Percentiles rank a stretch among this genome's conserved stretches.
These are phyloP conservation scores for Empis stercorea DNA, from an alignment of 2,888 invertebrate genomes.

Conservation along the genomic window DNA sequence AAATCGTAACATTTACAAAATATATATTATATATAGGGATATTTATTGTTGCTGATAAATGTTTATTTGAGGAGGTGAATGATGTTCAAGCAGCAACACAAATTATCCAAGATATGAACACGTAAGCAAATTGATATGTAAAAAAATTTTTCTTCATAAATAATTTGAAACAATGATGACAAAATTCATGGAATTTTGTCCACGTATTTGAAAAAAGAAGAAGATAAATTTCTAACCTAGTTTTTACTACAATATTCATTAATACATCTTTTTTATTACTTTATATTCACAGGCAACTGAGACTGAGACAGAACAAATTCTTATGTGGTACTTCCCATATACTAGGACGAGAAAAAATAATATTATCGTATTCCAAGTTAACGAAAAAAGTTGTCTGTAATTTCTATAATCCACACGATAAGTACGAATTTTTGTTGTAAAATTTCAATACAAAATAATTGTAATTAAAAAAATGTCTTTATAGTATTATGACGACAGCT, in stretches of 20 bases:
- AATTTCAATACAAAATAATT: background rate
- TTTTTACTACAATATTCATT: too few species aligned
- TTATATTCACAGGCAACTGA: too few species aligned
- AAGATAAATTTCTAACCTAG: too few species aligned
- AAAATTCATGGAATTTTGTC: too few species aligned
- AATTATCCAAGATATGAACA: conserved; percentile 10
- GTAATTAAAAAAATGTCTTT: conserved; percentile 14
- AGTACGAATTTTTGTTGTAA: background rate
- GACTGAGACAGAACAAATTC: background rate
- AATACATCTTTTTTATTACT: too few species aligned
- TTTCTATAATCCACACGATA: conserved; percentile 15
- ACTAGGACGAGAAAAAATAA: conserved; percentile 21
- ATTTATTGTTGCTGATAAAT: conserved; percentile 55
- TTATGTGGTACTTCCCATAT: background rate
- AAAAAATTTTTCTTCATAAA: too few species aligned
- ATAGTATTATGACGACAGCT: conserved; percentile 46
- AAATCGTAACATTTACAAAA: background rate
- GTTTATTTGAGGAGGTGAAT: conserved; percentile 38
- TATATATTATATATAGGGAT: conserved; percentile 38
- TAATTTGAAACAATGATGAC: too few species aligned
- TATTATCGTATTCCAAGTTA: conserved; percentile 24
- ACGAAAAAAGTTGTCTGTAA: conserved; percentile 23
- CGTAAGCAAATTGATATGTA: conserved; percentile 2
- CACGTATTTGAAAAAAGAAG: too few species aligned
- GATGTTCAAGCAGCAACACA: conserved; percentile 8